Conservation (phyloP, 2,113 vertebrate genomes). For the Nanorana parkeri region DNA sequence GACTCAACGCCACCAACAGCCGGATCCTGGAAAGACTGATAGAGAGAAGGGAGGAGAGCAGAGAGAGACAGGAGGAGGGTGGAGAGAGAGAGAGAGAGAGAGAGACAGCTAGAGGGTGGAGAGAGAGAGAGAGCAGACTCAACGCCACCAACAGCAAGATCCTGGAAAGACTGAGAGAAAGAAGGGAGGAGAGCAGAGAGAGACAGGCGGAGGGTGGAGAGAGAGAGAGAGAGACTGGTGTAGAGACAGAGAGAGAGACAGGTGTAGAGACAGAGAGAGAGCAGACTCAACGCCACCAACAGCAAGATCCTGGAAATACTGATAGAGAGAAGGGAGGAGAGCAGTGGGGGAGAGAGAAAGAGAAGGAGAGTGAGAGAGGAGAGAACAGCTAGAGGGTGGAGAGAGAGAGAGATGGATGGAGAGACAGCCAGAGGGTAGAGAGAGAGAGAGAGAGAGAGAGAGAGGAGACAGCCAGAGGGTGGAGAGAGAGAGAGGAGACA, state of each 20-base stretch:
- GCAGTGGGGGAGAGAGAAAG: no score
- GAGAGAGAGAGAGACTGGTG: background rate
- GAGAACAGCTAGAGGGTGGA: background rate
- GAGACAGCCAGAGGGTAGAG: background rate
- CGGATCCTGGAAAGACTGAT: no score
- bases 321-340: background rate
- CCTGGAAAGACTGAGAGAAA: background rate
- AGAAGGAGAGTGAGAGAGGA: slow-evolving; percentile 23
- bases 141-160: background rate
- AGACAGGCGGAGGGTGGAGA: background rate
- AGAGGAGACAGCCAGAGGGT: no score
- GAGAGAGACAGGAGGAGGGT: no score
- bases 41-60: background rate
- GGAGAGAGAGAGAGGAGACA: background rate
- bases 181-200: background rate
- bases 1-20: no score
- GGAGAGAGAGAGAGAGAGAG: no score
- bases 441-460: background rate
- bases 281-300: no score
- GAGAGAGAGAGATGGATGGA: background rate
- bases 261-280: background rate
- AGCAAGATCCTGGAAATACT: no score
- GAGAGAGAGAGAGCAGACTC: background rate
- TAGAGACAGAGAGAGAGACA: background rate
- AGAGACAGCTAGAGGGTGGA: background rate